phyloP scores from a whole-genome alignment of 2,888 invertebrate species.

The Apodemia zela region DNA sequence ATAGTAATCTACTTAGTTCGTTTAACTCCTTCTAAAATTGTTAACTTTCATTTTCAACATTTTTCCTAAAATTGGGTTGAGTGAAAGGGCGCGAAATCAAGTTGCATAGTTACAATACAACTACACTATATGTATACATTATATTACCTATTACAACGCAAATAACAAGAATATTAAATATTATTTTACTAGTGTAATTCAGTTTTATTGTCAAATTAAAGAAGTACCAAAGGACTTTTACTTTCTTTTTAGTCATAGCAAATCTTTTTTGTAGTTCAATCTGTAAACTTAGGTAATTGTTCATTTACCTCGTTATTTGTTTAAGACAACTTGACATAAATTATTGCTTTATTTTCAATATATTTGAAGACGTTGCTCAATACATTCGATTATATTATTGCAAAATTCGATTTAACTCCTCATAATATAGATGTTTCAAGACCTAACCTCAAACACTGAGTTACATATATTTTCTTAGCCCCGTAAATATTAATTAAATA shows the following conservation, averaged over 20 bases:
- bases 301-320: not conserved
- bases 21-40: not conserved
- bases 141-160: conserved; percentile 17
- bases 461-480: conserved; percentile 8
- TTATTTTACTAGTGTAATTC: not conserved
- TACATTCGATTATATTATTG: not conserved
- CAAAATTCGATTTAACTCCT: not conserved
- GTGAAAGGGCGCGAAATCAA: conserved; percentile 80
- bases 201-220: not conserved
- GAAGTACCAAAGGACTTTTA: not conserved
- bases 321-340: not conserved
- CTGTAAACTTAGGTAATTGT: not conserved
- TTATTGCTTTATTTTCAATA: not conserved
- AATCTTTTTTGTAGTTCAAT: not conserved
- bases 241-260: not conserved
- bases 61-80: conserved; percentile 25
- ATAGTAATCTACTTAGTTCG: not conserved
- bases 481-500: not conserved
- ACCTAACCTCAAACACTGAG: conserved; percentile 67
- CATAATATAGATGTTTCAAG: conserved; percentile 24
- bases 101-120: conserved; percentile 42
- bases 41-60: not conserved
- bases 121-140: conserved; percentile 27
- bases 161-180: conserved; percentile 2
- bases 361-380: not conserved